A percentile compares a stretch with the other conserved stretches of the same genome.
Conservation (phyloP, 1,140 invertebrate species). For the Eciton burchellii region DNA sequence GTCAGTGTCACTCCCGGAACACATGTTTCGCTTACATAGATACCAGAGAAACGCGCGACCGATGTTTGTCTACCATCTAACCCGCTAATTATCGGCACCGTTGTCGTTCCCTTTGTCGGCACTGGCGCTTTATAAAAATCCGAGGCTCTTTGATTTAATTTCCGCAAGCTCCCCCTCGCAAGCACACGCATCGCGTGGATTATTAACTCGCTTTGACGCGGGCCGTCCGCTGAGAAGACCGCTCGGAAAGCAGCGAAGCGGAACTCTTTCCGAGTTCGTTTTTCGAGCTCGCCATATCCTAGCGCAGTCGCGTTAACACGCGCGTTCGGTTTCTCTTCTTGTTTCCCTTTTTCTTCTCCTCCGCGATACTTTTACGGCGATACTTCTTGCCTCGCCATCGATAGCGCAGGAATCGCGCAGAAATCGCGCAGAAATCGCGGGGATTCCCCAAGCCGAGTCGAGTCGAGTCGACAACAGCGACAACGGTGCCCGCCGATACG, state of each 20-base stretch:
- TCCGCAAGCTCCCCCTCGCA: slow-evolving; percentile 29
- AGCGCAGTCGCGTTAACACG: neutral
- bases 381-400: no score
- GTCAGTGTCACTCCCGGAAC: slow-evolving; percentile 82
- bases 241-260: slow-evolving; percentile 29
- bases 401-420: no score
- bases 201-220: slow-evolving; percentile 38
- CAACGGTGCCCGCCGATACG: no score
- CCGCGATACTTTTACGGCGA: no score
- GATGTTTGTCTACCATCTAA: slow-evolving; percentile 82
- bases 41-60: slow-evolving; percentile 78
- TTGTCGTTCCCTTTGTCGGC: slow-evolving; percentile 70
- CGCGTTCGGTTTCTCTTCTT: no score
- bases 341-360: no score
- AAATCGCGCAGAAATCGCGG: no score
- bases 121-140: slow-evolving; percentile 69
- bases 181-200: slow-evolving; percentile 65
- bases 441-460: no score
- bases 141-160: slow-evolving; percentile 70
- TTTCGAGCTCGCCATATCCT: neutral
- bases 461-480: no score
- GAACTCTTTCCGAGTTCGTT: slow-evolving; percentile 15
- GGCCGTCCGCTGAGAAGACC: neutral
- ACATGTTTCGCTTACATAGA: slow-evolving; percentile 81
- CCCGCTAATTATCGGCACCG: slow-evolving; percentile 82